Percentiles rank a stretch among this genome's conserved stretches.
phyloP scores from a whole-genome alignment of 2,113 vertebrate genomes.

The Petromus typicus region DNA sequence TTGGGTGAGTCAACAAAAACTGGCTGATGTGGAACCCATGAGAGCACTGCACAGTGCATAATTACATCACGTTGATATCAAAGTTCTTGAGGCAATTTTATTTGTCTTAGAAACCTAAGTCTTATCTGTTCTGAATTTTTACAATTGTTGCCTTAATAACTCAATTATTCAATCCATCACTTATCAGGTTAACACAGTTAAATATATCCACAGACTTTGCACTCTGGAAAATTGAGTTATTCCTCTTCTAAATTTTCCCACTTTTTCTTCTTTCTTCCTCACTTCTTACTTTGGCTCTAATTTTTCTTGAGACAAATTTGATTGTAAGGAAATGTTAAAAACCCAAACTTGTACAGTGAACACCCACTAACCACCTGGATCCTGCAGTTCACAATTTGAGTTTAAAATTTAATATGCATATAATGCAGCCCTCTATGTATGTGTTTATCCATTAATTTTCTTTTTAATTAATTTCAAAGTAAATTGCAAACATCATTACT shows the following conservation, averaged over 20 bases:
- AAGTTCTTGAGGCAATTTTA: not conserved
- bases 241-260: not conserved
- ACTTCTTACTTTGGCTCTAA: not conserved
- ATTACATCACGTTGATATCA: not conserved
- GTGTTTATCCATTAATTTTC: not conserved
- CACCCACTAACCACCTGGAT: not conserved
- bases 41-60: not conserved
- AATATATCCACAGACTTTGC: not conserved
- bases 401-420: not conserved
- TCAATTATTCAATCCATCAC: not conserved
- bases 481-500: not conserved
- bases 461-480: constrained; percentile 20
- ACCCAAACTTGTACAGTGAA: not conserved
- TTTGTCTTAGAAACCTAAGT: not conserved
- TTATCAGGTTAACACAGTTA: not conserved
- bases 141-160: not conserved
- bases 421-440: not conserved
- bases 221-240: not conserved
- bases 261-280: not conserved
- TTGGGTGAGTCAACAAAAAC: not conserved
- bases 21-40: too few species aligned
- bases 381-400: not conserved
- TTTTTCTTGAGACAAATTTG: not conserved
- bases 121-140: not conserved
- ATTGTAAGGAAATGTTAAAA: not conserved